Evolutionary conservation across 2,888 invertebrate genomes (phyloP), one percentile per base, ranked within the genome.

Genomic region (Bugulina stolonifera): DNA sequence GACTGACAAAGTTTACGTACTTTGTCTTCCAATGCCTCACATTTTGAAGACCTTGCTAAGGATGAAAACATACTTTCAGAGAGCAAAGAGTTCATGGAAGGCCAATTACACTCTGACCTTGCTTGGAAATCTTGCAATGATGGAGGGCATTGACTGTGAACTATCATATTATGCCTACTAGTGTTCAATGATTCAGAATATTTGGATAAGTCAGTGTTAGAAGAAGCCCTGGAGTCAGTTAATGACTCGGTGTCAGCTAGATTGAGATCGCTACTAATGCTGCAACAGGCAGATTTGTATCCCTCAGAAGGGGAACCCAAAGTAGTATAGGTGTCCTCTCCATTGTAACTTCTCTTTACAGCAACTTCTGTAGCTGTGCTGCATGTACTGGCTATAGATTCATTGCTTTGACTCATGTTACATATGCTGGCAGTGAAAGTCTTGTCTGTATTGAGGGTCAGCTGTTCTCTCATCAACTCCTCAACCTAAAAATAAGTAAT

Each of bases 381-480:
- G 32, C 64, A 64, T 10, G 64, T 64, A 32, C 64, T 64, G 25
- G 64, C 64, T 32, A 64, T 27, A 34, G 64, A 64, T 64, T 64
- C 64, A 27, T 27, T 64, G 32, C 64, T 64, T 5, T 34, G 27
- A 32, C 32, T 64, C 3, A 57, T 22, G 22, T 52, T 14, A 14
- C 14, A n/a, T n/a, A n/a, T n/a, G n/a, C n/a, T n/a, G n/a, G n/a
- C 18, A 43, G 43, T 10, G 10, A 43, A 43, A 5, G 43, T 43
- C 43, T 43, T 5, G 43, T 43, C 57, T n/a, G 23, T 57, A n/a
- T 22, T 57, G 10, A 22, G 52, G 10, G 55, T 23, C 22, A 64
- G 64, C 64, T 64, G 64, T n/a, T 64, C 34, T n/a, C 34, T 25
- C 64, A 64, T 64, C 64, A 64, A 32, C 27, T 64, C 64, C 34